These are phyloP conservation scores for Xenopus laevis DNA, from an alignment of 2,113 vertebrate species.

Conservation along the genomic window DNA sequence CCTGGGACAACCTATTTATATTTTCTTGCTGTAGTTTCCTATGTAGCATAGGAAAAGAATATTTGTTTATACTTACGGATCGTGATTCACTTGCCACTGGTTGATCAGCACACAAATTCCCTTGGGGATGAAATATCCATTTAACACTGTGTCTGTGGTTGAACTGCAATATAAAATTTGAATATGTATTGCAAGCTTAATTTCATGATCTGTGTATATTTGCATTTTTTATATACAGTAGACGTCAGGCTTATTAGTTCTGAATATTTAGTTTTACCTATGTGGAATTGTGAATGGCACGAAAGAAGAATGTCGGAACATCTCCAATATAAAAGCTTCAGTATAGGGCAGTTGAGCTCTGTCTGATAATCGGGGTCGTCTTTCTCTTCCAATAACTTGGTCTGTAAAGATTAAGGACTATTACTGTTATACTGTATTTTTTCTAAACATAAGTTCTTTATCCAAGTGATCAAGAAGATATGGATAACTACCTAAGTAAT, in stretches of 20 bases:
- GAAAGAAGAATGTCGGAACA: slow-evolving; percentile 83
- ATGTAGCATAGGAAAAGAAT: no score
- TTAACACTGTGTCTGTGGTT: slow-evolving; percentile 73
- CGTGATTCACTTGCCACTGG: slow-evolving; percentile 94
- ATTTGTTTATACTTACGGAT: slow-evolving; percentile 74
- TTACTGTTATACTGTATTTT: no score
- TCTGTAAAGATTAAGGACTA: slow-evolving; percentile 57
- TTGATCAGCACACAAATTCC: slow-evolving; percentile 87
- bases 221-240: no score
- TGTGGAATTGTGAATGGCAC: slow-evolving; percentile 90
- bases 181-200: no score
- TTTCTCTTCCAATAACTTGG: slow-evolving; percentile 65
- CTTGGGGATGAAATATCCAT: slow-evolving; percentile 85
- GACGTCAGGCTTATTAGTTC: no score
- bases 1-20: no score
- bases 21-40: no score
- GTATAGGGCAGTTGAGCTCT: slow-evolving; percentile 64
- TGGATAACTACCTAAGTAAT: no score
- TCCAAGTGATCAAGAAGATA: no score
- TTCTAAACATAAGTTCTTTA: no score
- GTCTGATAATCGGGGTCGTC: slow-evolving; percentile 71
- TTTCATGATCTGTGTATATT: no score
- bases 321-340: slow-evolving; percentile 88
- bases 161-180: slow-evolving; percentile 65
- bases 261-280: no score